Evolutionary conservation across 1,140 invertebrate species (phyloP).

Genomic region (Aphis craccivora): DNA sequence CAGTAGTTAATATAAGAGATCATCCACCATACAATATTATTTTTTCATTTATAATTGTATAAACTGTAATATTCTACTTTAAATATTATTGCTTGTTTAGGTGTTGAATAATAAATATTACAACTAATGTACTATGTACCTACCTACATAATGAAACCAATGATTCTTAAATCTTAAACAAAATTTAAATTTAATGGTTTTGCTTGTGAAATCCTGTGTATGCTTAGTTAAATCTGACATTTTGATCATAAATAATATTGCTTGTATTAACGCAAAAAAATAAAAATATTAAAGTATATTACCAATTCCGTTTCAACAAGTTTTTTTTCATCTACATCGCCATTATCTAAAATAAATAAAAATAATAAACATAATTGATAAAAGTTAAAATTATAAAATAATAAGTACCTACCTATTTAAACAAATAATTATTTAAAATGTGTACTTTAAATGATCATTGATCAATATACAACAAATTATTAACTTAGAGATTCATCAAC

Average conservation of each 20-base stretch:
- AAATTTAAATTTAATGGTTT: slow-evolving; percentile 4
- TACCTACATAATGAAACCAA: slow-evolving; percentile 1
- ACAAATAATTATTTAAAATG: neutral
- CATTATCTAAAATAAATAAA: neutral
- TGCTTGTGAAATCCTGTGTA: neutral
- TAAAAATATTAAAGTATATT: neutral
- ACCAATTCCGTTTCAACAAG: slow-evolving; percentile 5
- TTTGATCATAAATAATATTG: neutral
- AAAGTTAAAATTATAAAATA: neutral
- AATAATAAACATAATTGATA: neutral
- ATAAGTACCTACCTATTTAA: neutral
- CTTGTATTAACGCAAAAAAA: neutral
- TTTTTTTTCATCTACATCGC: neutral
- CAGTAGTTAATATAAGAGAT: neutral
- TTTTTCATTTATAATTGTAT: neutral
- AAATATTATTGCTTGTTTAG: neutral
- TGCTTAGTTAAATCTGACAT: slow-evolving; percentile 12
- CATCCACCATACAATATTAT: neutral
- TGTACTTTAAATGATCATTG: neutral
- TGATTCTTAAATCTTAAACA: neutral
- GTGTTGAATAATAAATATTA: neutral
- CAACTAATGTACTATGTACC: neutral
- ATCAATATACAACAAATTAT: neutral
- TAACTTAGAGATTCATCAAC: neutral
- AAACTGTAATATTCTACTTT: neutral